Conservation (phyloP, 2,113 vertebrate species). For the Nesogale talazaci region DNA sequence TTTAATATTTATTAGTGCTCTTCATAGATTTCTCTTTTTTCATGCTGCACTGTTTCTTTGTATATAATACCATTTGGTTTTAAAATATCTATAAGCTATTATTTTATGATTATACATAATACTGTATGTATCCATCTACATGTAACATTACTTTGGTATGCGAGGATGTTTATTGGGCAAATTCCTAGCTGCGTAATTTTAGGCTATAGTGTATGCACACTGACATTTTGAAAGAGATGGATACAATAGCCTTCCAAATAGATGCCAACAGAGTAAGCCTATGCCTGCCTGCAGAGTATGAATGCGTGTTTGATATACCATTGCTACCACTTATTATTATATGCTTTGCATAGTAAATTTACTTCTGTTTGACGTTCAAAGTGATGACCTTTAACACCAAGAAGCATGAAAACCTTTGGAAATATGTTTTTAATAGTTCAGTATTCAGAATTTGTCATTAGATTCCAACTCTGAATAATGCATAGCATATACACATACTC, state of each 20-base stretch:
- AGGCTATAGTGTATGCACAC: background rate
- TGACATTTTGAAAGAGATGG: background rate
- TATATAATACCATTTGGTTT: background rate
- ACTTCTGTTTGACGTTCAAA: background rate
- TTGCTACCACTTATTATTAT: background rate
- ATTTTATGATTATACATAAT: background rate
- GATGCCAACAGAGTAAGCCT: background rate
- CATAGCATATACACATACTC: background rate
- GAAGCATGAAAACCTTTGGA: slow-evolving; percentile 13
- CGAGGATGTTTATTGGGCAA: background rate
- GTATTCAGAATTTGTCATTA: background rate
- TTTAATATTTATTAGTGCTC: too few species aligned
- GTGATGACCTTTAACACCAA: background rate
- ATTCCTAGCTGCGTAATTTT: background rate
- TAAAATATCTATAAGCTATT: background rate
- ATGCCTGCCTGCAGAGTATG: background rate
- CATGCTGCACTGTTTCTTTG: background rate
- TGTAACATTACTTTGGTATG: background rate
- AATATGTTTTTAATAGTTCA: background rate
- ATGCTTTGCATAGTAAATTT: background rate
- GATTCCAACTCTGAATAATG: background rate
- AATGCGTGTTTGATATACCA: background rate
- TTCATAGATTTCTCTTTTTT: too few species aligned
- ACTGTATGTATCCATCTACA: background rate
- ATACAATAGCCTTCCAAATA: background rate